Conservation (phyloP, 2,113 vertebrate species). For the Ascaphus truei region DNA sequence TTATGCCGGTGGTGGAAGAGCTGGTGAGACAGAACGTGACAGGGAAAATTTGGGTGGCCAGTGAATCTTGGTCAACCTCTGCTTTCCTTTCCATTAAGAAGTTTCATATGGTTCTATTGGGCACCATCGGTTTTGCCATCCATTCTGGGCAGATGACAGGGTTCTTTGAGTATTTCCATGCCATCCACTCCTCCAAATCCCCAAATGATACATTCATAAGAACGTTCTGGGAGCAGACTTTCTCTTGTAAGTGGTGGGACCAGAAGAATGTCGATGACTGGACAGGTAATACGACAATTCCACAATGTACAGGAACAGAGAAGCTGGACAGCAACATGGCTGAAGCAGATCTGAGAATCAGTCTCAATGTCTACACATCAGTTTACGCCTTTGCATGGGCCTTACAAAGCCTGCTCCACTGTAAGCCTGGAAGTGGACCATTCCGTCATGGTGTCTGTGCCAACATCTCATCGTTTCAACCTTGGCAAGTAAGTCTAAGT, state of each 20-base stretch:
- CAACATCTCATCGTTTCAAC: background rate
- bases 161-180: slow-evolving; percentile 11
- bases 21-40: background rate
- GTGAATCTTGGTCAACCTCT: background rate
- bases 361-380: background rate
- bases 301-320: slow-evolving; percentile 13
- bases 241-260: slow-evolving; percentile 23
- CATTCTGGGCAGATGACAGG: slow-evolving; percentile 21
- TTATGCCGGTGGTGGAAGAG: slow-evolving; percentile 1
- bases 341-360: background rate
- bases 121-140: slow-evolving; percentile 22
- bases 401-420: background rate
- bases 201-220: slow-evolving; percentile 14
- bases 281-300: background rate
- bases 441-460: background rate
- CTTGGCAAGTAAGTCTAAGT: background rate
- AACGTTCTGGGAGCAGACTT: slow-evolving; percentile 31
- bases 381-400: background rate
- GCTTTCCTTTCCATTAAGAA: background rate
- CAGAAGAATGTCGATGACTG: background rate
- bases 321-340: background rate
- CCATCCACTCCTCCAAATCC: background rate
- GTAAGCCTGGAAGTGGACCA: background rate
- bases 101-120: background rate
- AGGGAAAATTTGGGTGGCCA: background rate